Conservation (phyloP, 2,797 vertebrate species). For the Euphonia xanthogaster region DNA sequence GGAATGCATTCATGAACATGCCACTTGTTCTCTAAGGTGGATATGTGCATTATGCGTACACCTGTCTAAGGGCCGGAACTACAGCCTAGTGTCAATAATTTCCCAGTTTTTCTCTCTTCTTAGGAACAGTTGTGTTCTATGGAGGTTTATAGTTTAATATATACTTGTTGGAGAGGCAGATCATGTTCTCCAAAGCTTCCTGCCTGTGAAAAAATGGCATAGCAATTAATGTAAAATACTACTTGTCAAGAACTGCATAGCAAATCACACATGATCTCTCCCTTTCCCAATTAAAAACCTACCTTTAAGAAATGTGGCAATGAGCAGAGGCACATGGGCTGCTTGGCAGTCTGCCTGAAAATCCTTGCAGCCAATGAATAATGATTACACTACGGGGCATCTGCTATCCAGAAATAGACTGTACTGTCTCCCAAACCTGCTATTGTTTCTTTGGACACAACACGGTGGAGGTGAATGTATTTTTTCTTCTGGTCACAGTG, state of each 20-base stretch:
- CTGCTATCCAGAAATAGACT: constrained; percentile 67
- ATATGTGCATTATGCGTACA: background rate
- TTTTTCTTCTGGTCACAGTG: constrained; percentile 64
- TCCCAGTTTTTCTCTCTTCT: background rate
- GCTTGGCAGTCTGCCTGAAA: constrained; percentile 70
- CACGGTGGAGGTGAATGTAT: constrained; percentile 45
- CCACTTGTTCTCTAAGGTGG: fast-evolving
- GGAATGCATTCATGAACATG: background rate
- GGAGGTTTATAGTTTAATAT: background rate
- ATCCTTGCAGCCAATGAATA: constrained; percentile 60
- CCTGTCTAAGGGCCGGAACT: background rate
- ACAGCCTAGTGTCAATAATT: background rate
- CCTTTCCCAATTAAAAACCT: constrained; percentile 67
- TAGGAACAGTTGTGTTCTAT: background rate
- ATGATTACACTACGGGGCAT: constrained; percentile 59
- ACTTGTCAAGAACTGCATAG: constrained; percentile 62
- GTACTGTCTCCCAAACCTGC: constrained; percentile 50
- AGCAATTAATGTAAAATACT: constrained; percentile 52
- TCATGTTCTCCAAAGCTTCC: background rate
- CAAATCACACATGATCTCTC: constrained; percentile 59
- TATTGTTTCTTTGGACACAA: constrained; percentile 63
- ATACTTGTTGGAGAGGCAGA: background rate
- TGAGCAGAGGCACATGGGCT: constrained; percentile 70
- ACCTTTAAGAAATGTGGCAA: constrained; percentile 69
- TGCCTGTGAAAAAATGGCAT: background rate